Evolutionary conservation across 2,113 vertebrate genomes (phyloP), one percentile per base, ranked within the genome.

Genomic region (Atractosteus spatula): DNA sequence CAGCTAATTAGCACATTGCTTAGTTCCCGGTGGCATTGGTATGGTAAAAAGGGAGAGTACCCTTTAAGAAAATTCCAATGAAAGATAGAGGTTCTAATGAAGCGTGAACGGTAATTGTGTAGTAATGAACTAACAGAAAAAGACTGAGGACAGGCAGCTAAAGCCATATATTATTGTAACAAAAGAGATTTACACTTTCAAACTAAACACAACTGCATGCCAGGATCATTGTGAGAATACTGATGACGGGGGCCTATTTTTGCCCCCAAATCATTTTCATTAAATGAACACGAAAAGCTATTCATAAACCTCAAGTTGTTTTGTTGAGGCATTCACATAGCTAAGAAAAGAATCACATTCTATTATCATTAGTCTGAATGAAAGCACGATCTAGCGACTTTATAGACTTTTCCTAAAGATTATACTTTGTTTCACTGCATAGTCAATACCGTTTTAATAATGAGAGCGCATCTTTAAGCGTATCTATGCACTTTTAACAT

Each of bases 101-200:
- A 93, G 95, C 95, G 91, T 97, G 95, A 96, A 95, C 93, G 88
- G 91, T 94, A 96, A 98, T 98, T 99, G 97, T 98, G 94, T 96
- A 94, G 93, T 95, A 96, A 96, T 98, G 96, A 98, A 98, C 93
- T 95, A 95, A 95, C 94, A 94, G 95, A 96, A 96, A 96, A 96
- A 96, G 95, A 92, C 95, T 94, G 92, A 93, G 93, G 93, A 93
- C 94, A 94, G 93, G 92, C 93, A 91, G 93, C 91, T 95, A 95
- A 96, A 93, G 95, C 95, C 94, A 95, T 98, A 97, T 96, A 97
- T 97, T 98, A 96, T 87, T 80, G 84, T 90, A 83, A 98, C 96
- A 97, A 97, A 96, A 86, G 95, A 96, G 94, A 96, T 96, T 96
- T 97, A 97, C 95, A 96, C 95, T 97, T 95, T 97, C 93, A 95